Conservation (phyloP, 2,888 invertebrate species). For the Pseudanteris insignis region DNA sequence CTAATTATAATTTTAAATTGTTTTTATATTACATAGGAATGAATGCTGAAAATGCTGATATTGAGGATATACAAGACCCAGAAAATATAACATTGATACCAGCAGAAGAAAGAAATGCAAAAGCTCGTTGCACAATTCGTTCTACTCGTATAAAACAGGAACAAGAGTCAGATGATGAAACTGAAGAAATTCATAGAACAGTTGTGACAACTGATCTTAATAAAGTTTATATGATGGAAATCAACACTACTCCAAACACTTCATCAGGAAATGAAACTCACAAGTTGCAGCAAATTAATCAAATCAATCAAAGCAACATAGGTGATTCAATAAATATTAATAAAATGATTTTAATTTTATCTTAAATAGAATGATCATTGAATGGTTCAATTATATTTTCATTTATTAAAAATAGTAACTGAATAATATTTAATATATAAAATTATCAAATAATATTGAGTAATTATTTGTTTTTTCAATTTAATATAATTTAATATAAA, state of each 20-base stretch:
- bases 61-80: slow-evolving; percentile 64
- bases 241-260: slow-evolving; percentile 46
- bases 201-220: slow-evolving; percentile 58
- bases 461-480: no score
- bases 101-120: slow-evolving; percentile 61
- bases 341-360: no score
- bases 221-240: slow-evolving; percentile 63
- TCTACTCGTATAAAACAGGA: slow-evolving; percentile 64
- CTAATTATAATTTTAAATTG: no score
- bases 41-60: slow-evolving; percentile 61
- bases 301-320: slow-evolving; percentile 19
- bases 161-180: slow-evolving; percentile 63
- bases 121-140: slow-evolving; percentile 63
- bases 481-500: no score
- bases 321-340: slow-evolving; percentile 4
- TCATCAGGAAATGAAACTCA: slow-evolving; percentile 22
- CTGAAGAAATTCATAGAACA: slow-evolving; percentile 59
- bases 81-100: slow-evolving; percentile 68
- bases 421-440: no score
- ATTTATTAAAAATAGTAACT: no score
- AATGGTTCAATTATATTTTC: no score
- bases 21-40: slow-evolving; percentile 58
- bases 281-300: slow-evolving; percentile 23
- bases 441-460: no score
- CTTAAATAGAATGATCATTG: slow-evolving; percentile 2